phyloP scores from a whole-genome alignment of 2,797 vertebrate species.

The Silurus lanzhouensis region DNA sequence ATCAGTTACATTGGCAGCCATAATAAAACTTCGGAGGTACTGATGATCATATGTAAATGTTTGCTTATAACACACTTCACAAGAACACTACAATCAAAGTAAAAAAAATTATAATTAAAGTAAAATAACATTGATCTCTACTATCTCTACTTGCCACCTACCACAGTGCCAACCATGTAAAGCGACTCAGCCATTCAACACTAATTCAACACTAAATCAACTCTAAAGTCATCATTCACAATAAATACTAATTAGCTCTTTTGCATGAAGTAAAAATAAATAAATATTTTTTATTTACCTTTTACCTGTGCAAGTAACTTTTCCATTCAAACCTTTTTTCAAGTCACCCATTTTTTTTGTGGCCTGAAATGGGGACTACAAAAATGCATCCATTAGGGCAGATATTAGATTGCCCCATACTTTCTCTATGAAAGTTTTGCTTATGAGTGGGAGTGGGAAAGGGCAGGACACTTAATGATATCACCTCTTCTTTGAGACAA shows the following conservation, averaged over 20 bases:
- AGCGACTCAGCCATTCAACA: background rate
- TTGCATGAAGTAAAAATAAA: background rate
- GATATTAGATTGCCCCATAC: background rate
- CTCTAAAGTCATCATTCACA: background rate
- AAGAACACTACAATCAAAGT: background rate
- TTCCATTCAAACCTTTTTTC: no score
- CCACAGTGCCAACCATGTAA: background rate
- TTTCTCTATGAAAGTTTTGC: background rate
- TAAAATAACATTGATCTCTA: background rate
- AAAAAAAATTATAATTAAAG: constrained; percentile 6
- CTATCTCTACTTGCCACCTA: background rate
- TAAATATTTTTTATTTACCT: no score
- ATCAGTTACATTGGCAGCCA: background rate
- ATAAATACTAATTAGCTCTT: background rate
- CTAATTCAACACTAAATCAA: no score
- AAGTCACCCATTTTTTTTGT: background rate
- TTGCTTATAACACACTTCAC: background rate
- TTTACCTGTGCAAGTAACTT: no score
- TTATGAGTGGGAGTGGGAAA: background rate
- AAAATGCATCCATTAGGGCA: background rate
- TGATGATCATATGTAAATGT: background rate
- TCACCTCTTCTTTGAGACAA: background rate
- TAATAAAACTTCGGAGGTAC: background rate
- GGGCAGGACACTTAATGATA: background rate
- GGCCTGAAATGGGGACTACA: background rate